Evolutionary conservation across 2,113 vertebrate genomes (phyloP).

Genomic region (Spilogale gracilis): DNA sequence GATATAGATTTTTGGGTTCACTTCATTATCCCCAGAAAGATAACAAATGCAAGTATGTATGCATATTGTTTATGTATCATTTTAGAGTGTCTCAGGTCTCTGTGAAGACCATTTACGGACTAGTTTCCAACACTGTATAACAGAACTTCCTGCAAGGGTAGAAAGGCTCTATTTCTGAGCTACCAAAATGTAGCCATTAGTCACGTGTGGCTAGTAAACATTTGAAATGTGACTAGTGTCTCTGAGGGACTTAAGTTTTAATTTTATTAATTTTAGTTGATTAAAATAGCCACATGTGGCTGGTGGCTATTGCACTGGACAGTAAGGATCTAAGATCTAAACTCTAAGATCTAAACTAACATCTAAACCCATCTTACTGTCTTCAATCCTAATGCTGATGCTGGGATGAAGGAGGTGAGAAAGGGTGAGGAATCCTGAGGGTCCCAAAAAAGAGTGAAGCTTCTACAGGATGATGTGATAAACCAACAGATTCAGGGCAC

Average conservation of each 20-base stretch:
- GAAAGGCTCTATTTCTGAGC: not conserved
- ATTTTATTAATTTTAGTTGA: slow-evolving; percentile 1
- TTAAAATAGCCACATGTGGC: not conserved
- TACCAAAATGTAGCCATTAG: not conserved
- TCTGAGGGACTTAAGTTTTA: not conserved
- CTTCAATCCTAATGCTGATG: not conserved
- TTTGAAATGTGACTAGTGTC: not conserved
- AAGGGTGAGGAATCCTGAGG: not conserved
- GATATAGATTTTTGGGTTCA: not conserved
- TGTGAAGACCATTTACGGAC: not conserved
- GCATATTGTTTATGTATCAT: not conserved
- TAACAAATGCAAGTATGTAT: not conserved
- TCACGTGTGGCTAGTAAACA: not conserved
- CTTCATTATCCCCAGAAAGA: not conserved
- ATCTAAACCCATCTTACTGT: not conserved
- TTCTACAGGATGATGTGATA: not conserved
- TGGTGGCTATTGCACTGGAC: not conserved
- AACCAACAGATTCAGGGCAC: not conserved
- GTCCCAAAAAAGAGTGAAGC: not conserved
- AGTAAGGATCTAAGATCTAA: not conserved
- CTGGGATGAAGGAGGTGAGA: not conserved
- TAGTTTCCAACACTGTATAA: not conserved
- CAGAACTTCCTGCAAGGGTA: not conserved
- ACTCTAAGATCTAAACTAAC: not conserved
- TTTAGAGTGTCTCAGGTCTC: not conserved